phyloP scores from a whole-genome alignment of 1,140 invertebrate genomes.

The Tetraneura akinire region DNA sequence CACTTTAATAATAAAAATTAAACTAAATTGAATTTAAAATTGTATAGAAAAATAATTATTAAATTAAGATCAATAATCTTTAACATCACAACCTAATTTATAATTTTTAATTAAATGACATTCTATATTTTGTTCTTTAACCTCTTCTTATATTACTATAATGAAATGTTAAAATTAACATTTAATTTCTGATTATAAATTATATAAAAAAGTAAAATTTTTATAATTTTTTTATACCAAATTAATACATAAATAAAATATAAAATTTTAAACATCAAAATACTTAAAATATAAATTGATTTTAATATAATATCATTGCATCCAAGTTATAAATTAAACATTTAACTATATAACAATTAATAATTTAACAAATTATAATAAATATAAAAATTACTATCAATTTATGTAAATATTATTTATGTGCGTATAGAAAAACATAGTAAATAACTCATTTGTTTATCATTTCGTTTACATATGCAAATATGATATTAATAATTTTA shows the following conservation, averaged over 20 bases:
- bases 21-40: too few relatives aligned
- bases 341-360: conserved; percentile 34
- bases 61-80: too few relatives aligned
- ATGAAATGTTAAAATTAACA: too few relatives aligned
- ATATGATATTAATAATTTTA: not conserved
- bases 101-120: too few relatives aligned
- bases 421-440: not conserved
- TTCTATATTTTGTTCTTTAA: too few relatives aligned
- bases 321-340: conserved; percentile 19
- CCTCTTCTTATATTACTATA: too few relatives aligned
- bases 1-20: too few relatives aligned
- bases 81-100: too few relatives aligned
- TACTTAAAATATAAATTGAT: not conserved
- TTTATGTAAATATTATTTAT: conserved; percentile 16
- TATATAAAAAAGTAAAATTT: too few relatives aligned
- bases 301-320: not conserved
- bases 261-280: conserved; percentile 5
- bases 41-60: too few relatives aligned
- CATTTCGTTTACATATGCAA: not conserved
- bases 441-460: conserved; percentile 11
- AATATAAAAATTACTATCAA: conserved; percentile 18
- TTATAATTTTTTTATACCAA: not conserved
- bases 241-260: conserved; percentile 16
- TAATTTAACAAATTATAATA: conserved; percentile 32
- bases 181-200: too few relatives aligned